phyloP scores from a whole-genome alignment of 2,797 vertebrate genomes.

The Pelochelys cantorii region DNA sequence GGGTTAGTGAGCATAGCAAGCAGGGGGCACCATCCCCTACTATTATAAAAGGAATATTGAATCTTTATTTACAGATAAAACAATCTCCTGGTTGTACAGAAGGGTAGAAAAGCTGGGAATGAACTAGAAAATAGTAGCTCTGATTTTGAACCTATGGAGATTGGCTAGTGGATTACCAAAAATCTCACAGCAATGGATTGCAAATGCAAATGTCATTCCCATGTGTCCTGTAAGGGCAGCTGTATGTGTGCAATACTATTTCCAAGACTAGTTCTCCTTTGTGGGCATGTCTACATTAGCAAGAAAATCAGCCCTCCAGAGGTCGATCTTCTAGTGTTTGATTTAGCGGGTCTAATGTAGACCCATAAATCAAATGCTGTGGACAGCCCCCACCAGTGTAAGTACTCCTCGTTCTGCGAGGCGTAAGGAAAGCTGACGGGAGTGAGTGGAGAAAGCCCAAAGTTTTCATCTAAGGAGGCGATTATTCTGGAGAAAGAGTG shows the following conservation, averaged over 20 bases:
- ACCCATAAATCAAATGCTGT: neutral
- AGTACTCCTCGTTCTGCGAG: too few species aligned
- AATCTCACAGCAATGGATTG: rapidly evolving
- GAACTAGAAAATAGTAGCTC: neutral
- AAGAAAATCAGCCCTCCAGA: neutral
- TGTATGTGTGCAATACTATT: neutral
- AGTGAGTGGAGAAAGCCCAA: too few species aligned
- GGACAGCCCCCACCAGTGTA: too few species aligned
- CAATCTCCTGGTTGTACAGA: neutral
- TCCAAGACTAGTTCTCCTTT: neutral
- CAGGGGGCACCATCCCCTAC: too few species aligned
- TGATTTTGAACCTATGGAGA: neutral
- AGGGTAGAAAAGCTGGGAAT: neutral
- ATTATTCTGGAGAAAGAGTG: too few species aligned
- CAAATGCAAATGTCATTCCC: rapidly evolving
- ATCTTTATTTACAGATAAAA: neutral
- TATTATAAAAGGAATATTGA: neutral
- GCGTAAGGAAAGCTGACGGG: too few species aligned
- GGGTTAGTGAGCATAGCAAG: too few species aligned
- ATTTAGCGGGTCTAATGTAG: too few species aligned
- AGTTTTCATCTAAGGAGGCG: too few species aligned
- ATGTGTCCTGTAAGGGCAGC: neutral
- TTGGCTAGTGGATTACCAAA: neutral
- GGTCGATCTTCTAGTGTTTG: too few species aligned
- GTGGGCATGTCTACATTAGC: neutral